Evolutionary conservation across 1,140 invertebrate genomes (phyloP), one percentile per base, ranked within the genome.

Genomic region (Ganaspis sp.): DNA sequence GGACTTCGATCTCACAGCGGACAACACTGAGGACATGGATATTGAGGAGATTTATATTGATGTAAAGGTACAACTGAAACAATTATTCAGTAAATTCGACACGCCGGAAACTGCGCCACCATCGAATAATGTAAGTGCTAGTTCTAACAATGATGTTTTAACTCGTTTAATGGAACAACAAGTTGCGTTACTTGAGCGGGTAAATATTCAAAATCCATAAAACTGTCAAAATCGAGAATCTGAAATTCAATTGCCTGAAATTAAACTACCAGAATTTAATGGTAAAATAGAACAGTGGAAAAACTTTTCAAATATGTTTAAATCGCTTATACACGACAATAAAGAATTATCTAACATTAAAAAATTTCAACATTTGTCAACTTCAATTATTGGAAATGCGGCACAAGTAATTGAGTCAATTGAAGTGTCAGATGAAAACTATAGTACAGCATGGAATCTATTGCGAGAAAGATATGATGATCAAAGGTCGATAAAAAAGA

Each of bases 391-490:
- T 11, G 78, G 58, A 19, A 74, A 73, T 26, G 82, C 83, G 1
- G 73, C 78, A 1, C 72, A 78, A 45, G 69, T 82, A 11, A 78
- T 81, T 42, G 53, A 76, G 37, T 74, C 80, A 21, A 73, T 83
- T 19, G 45, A 82, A 77, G 74, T 79, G 19, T 69, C 78, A 5
- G 53, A 12, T 8, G 74, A 72, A 21, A 82, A 83, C 77, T 82
- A 85, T 70, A 53, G 21, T 0, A 79, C 81, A 15, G 80, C 81
- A 1, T 85, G 81, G 81, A 26, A 80, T 0, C 69, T 85, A 6
- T 58, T 83, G 45, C 80, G 45, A 26, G 73, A 81, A 72, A 38
- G 76, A 1, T 85, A 77, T 70, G 79, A 83, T 0, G 76, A 83
- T 76, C 71, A 54, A 69, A 75, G 72, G 70, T 75, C 75, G 2